A percentile compares a stretch with the other conserved stretches of the same genome.
These are phyloP conservation scores for Isaurus tuberculatus DNA, from an alignment of 92 coral and sea anemone species.

Conservation along the genomic window DNA sequence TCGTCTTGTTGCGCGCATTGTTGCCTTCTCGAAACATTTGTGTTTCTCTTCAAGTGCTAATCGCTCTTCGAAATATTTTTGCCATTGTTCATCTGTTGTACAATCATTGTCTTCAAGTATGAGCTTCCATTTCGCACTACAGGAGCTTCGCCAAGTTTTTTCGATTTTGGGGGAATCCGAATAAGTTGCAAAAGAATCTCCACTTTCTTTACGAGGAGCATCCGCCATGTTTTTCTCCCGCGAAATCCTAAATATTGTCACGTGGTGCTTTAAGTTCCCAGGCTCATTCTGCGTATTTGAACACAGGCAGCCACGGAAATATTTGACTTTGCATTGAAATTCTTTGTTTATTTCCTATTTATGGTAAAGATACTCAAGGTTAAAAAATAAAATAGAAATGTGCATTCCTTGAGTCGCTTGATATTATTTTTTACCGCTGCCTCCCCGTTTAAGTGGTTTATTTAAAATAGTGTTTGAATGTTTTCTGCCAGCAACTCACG, in stretches of 20 bases:
- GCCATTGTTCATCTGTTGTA: constrained; percentile 41
- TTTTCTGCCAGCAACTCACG: no score
- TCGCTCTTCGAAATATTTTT: constrained; percentile 34
- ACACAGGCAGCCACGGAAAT: neutral
- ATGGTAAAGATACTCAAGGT: no score
- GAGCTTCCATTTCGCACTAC: constrained; percentile 21
- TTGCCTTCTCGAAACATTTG: constrained; percentile 21
- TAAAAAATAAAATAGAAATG: no score
- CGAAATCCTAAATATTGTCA: constrained; percentile 37
- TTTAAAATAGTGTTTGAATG: no score
- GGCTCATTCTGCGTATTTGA: neutral
- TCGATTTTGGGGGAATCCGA: neutral
- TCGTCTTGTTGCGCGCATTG: neutral
- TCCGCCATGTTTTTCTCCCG: constrained; percentile 47
- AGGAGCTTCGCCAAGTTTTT: constrained; percentile 29
- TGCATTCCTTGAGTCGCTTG: no score
- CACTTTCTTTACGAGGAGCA: neutral
- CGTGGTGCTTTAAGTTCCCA: constrained; percentile 22
- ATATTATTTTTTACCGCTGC: no score
- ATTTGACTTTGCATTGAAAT: neutral
- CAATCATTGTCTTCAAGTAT: constrained; percentile 7
- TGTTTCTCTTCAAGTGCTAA: constrained; percentile 29
- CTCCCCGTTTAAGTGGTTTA: no score
- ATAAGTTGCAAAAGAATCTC: neutral
- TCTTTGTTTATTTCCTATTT: no score